Conservation (phyloP, 2,113 vertebrate species). For the Podilymbus podiceps region DNA sequence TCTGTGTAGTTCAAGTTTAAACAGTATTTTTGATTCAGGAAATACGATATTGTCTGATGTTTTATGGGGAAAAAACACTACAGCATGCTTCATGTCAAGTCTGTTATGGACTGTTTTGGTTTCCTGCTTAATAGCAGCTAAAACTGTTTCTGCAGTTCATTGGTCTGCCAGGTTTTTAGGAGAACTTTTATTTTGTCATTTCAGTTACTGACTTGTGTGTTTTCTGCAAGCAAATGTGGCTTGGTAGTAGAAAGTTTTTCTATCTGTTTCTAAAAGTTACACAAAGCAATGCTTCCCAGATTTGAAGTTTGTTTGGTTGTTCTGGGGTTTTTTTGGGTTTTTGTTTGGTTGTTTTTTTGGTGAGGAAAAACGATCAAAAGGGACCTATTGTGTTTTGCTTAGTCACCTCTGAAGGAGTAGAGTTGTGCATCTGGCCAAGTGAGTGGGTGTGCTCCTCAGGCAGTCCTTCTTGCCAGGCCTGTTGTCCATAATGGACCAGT, state of each 20-base stretch:
- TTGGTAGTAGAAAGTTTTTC: not conserved
- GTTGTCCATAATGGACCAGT: not conserved
- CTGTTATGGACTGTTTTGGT: not conserved
- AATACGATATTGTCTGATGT: not conserved
- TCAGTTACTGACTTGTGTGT: rapidly evolving
- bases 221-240: not conserved
- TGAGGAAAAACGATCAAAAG: not conserved
- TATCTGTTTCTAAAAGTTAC: not conserved
- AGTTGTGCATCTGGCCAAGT: not conserved
- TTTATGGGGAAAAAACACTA: not conserved
- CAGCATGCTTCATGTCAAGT: not conserved
- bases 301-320: too few species aligned
- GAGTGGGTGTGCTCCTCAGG: not conserved
- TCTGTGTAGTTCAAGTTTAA: not conserved
- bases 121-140: not conserved
- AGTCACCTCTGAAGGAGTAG: not conserved
- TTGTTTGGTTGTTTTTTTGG: not conserved
- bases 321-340: not conserved
- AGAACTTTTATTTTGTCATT: not conserved
- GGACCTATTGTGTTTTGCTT: not conserved
- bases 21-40: not conserved
- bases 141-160: not conserved
- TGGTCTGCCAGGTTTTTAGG: not conserved
- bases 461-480: not conserved
- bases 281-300: not conserved